Percentiles rank a stretch among this genome's conserved stretches.
phyloP scores from a whole-genome alignment of 2,113 vertebrate species.

The Acanthochromis polyacanthus region DNA sequence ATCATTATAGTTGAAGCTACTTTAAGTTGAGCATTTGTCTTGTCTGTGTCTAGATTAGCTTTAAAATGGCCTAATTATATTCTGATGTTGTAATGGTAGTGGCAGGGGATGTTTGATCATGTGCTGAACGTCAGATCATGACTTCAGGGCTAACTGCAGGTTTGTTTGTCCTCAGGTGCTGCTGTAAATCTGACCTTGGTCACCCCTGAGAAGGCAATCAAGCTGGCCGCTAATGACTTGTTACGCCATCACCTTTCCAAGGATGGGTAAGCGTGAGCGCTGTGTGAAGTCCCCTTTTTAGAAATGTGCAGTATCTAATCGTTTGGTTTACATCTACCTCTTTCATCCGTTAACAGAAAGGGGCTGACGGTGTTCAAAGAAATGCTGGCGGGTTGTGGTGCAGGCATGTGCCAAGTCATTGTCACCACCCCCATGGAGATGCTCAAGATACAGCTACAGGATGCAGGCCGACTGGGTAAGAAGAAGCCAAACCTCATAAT shows the following conservation, averaged over 20 bases:
- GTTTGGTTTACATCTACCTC: neutral
- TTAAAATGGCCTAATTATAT: slow-evolving; percentile 20
- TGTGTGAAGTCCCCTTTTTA: too few relatives aligned
- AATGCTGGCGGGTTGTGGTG: slow-evolving; percentile 89
- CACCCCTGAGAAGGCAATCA: slow-evolving; percentile 89
- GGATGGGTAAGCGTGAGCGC: slow-evolving; percentile 76
- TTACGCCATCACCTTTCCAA: slow-evolving; percentile 85
- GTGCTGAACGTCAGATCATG: slow-evolving; percentile 15
- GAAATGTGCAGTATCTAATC: accelerated
- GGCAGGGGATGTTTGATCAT: slow-evolving; percentile 55
- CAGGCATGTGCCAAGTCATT: slow-evolving; percentile 88
- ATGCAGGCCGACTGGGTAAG: slow-evolving; percentile 87
- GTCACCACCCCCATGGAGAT: slow-evolving; percentile 90
- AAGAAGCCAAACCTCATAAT: neutral
- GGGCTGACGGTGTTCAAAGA: slow-evolving; percentile 85
- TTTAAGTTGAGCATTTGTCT: slow-evolving; percentile 38
- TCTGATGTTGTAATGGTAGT: slow-evolving; percentile 66
- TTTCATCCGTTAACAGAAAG: slow-evolving; percentile 74
- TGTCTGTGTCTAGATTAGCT: slow-evolving; percentile 47
- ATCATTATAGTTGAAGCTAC: slow-evolving; percentile 53
- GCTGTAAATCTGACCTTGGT: slow-evolving; percentile 87
- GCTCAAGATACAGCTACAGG: slow-evolving; percentile 90
- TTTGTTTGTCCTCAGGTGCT: slow-evolving; percentile 82
- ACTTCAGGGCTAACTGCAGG: slow-evolving; percentile 52
- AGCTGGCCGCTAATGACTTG: slow-evolving; percentile 87